phyloP scores from a whole-genome alignment of 2,797 vertebrate genomes.

The Muscicapa striata region DNA sequence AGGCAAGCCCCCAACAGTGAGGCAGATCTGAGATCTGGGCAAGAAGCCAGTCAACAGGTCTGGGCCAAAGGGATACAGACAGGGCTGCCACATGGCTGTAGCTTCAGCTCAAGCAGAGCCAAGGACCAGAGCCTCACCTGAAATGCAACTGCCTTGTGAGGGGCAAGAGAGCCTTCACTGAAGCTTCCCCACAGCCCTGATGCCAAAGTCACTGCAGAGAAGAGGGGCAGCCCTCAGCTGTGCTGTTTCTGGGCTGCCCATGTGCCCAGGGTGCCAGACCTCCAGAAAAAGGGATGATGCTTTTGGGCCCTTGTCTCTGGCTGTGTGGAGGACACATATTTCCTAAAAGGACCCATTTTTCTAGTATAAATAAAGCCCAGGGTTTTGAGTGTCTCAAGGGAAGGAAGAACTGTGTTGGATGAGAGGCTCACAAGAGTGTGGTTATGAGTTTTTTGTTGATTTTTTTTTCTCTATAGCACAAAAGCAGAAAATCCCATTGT shows the following conservation, averaged over 20 bases:
- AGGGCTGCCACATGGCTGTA: not conserved
- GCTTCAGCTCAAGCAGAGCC: not conserved
- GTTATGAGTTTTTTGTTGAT: not conserved
- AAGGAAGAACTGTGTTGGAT: not conserved
- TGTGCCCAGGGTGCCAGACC: not conserved
- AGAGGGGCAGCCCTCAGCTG: not conserved
- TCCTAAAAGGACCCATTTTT: not conserved
- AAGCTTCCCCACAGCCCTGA: not conserved
- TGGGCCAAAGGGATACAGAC: fast-evolving
- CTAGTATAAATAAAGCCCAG: not conserved
- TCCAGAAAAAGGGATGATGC: not conserved
- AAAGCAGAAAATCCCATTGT: not conserved
- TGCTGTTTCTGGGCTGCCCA: not conserved
- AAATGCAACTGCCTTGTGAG: not conserved
- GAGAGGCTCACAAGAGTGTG: not conserved
- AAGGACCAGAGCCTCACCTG: not conserved
- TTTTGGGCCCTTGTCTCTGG: not conserved
- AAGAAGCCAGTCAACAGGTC: not conserved
- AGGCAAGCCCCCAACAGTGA: not conserved
- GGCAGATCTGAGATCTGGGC: not conserved
- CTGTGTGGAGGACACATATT: not conserved
- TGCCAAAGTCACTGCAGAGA: not conserved
- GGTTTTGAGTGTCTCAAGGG: not conserved
- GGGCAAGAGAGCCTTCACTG: fast-evolving
- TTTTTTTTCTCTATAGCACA: not conserved